Base-by-base conservation (phyloP, 2,113 vertebrate genomes). In the Microcebus griseorufus region DNA sequence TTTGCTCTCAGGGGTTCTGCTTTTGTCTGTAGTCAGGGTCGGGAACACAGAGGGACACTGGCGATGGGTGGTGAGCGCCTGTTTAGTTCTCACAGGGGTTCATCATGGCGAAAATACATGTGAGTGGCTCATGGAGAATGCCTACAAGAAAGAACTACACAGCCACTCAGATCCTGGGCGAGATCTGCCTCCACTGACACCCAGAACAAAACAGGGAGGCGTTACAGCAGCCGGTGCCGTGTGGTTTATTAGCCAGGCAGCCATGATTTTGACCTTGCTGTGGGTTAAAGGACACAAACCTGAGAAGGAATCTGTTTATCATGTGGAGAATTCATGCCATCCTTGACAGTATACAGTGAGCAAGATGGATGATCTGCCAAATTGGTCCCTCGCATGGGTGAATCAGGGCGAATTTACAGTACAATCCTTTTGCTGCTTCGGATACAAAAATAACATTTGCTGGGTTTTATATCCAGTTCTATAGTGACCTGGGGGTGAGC, bases 351-450 rank as follows among this genome's bases (percentile, higher is more conserved):
- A 88, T 97, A 96, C 98, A 95, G 98, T 99, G 99, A 99, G 84
- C 98, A 99, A 99, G 99, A 99, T 98, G 98, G 98, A 99, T 99
- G 99, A 98, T 92, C 98, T 99, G 99, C 98, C 99, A 98, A 83
- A 97, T 88, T 96, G 97, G 98, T 98, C 98, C 98, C 97, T 98
- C 97, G 98, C 98, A 97, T 98, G 98, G 98, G 98, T 99, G 99
- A 98, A 98, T 98, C 98, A 97, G 98, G 98, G 98, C 98, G 98
- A 93, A 98, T 99, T 98, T 98, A 98, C 98, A 98, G 98, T 98
- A 97, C 78, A 67, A 83, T 97, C 98, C 97, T 97, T 98, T 55
- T 76, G 95, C 98, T 95, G 98, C 98, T 98, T 97, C 98, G 73
- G 94, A 83, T 96, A 98, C 96, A 98, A 93, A 98, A 99, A 98